Conservation (phyloP, 2,888 invertebrate species). For the Orthonevra nobilis region DNA sequence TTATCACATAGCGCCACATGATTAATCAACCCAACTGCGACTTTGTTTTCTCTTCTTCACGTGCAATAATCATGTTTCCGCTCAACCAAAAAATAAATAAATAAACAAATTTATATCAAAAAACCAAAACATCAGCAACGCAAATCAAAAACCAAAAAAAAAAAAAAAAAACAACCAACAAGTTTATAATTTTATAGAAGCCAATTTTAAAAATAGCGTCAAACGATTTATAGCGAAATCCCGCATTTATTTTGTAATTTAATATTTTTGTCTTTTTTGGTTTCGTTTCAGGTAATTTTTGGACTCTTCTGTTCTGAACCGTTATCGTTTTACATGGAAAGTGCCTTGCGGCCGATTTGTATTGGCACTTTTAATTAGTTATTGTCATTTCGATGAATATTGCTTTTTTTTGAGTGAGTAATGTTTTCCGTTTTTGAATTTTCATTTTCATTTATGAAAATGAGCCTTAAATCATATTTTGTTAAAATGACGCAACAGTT, state of each 20-base stretch:
- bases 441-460: too few species aligned
- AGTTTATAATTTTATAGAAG: not conserved
- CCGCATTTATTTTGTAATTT: not conserved
- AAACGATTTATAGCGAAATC: not conserved
- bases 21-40: too few species aligned
- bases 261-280: not conserved
- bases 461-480: too few species aligned
- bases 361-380: too few species aligned
- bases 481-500: too few species aligned
- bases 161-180: not conserved
- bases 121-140: not conserved
- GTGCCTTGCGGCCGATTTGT: too few species aligned
- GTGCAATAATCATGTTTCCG: not conserved
- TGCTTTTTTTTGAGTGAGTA: too few species aligned
- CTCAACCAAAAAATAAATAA: not conserved
- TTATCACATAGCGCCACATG: too few species aligned
- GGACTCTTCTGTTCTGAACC: too few species aligned
- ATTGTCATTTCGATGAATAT: too few species aligned
- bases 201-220: not conserved
- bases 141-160: not conserved
- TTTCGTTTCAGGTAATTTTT: conserved; percentile 11
- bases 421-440: too few species aligned
- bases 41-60: conserved; percentile 4
- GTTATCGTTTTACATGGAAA: too few species aligned
- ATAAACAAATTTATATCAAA: not conserved